phyloP scores from a whole-genome alignment of 2,888 invertebrate genomes.

The Nymphalis polychloros region DNA sequence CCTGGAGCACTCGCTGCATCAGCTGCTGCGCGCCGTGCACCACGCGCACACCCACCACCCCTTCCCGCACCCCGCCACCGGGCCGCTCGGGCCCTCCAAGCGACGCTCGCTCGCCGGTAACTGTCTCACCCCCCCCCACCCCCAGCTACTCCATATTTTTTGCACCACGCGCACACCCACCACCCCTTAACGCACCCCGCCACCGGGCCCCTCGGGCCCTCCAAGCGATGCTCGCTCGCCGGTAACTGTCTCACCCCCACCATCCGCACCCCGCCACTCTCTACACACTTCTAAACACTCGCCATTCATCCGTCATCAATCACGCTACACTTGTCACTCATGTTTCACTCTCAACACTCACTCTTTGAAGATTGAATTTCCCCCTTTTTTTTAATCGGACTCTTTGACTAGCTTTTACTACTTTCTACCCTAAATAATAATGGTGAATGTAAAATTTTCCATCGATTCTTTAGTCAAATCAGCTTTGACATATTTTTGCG shows the following conservation, averaged over 20 bases:
- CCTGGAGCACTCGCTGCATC: conserved; percentile 97
- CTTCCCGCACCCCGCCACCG: conserved; percentile 97
- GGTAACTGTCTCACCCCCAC: conserved; percentile 65
- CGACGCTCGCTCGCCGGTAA: conserved; percentile 92
- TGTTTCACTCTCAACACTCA: too few species aligned
- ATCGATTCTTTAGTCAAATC: too few species aligned
- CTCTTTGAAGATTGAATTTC: too few species aligned
- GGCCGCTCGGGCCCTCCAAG: conserved; percentile 95
- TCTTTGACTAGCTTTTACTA: too few species aligned
- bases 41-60: conserved; percentile 96
- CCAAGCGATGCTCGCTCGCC: conserved; percentile 93
- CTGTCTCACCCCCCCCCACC: background rate
- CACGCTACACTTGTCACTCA: too few species aligned
- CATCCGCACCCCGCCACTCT: background rate
- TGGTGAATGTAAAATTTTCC: too few species aligned
- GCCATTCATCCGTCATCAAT: too few species aligned
- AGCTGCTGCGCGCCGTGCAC: conserved; percentile 94
- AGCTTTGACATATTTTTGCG: too few species aligned
- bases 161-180: background rate
- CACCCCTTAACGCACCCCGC: conserved; percentile 92
- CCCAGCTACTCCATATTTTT: background rate
- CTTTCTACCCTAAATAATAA: too few species aligned
- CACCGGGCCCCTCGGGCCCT: conserved; percentile 96
- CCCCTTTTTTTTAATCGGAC: too few species aligned
- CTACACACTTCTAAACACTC: background rate